Evolutionary conservation across 2,888 invertebrate species (phyloP), one percentile per base, ranked within the genome.

Genomic region (Amphimallon solstitiale): DNA sequence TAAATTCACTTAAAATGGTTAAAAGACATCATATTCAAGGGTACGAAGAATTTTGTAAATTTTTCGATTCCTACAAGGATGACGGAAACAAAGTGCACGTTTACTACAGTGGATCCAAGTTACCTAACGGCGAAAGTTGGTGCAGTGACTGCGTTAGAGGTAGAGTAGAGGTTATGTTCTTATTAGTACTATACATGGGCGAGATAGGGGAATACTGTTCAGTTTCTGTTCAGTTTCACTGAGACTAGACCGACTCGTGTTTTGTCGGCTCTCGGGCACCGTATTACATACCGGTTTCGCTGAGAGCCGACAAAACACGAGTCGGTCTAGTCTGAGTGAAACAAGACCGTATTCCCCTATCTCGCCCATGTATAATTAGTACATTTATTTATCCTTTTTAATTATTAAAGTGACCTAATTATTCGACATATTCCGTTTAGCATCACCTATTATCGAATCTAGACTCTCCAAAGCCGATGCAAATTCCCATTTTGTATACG

Each of bases 91-190:
- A 78, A 15, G 79, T 86, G 38, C 80, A 87, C 70, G 82, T 91
- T 56, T 86, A 89, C 73, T 93, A 90, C 77, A 87, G 86, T 71
- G 93, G 92, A 15, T 84, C 86, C 38, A 89, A 90, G 80, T 78
- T 86, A 54, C 79, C 85, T 0, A 82, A 85, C 72, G 94, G 94
- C 0, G 81, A 86, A 63, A 95, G 94, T 80, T 96, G 96, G 96
- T 96, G 96, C 77, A 89, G 91, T 0, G 96, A 96, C 80, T 96
- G 96, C 81, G 90, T 91, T 10, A 86, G 86, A 84, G 93, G 94
- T 94, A 86, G 83, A 80, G 94, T 94, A 86, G 83, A 80, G 23
- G 29, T 29, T 29, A 29, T 29, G 29, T 29, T 29, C 29, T 29
- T 29, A 40, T n/a, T n/a, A n/a, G n/a, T n/a, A n/a, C n/a, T n/a